These are phyloP conservation scores for Aeoliscus strigatus DNA, from an alignment of 2,797 vertebrate species.

Conservation along the genomic window DNA sequence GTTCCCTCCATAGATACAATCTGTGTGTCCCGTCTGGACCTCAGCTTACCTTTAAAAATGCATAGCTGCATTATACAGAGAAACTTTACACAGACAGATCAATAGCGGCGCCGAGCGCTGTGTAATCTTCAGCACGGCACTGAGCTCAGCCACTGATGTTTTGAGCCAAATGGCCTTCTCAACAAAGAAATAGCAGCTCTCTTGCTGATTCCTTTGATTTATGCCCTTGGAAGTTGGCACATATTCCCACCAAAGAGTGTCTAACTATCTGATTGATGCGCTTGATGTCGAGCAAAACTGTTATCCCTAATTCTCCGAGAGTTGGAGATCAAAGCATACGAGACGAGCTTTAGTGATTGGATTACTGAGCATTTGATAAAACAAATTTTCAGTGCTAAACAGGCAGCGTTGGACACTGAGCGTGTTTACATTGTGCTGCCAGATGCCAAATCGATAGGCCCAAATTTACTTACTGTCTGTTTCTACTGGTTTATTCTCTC, in stretches of 20 bases:
- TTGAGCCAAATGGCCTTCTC: slow-evolving; percentile 68
- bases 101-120: slow-evolving; percentile 60
- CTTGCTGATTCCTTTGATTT: slow-evolving; percentile 66
- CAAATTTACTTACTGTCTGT: slow-evolving; percentile 16
- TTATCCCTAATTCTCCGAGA: slow-evolving; percentile 58
- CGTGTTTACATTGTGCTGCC: slow-evolving; percentile 1
- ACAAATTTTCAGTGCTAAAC: slow-evolving; percentile 17
- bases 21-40: slow-evolving; percentile 47
- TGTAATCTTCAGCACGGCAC: slow-evolving; percentile 63
- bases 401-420: slow-evolving; percentile 3
- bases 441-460: slow-evolving; percentile 11
- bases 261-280: slow-evolving; percentile 55
- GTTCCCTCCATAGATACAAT: slow-evolving; percentile 48
- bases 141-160: slow-evolving; percentile 63
- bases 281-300: slow-evolving; percentile 61
- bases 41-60: slow-evolving; percentile 53
- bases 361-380: slow-evolving; percentile 50
- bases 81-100: slow-evolving; percentile 76
- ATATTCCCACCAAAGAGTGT: slow-evolving; percentile 58
- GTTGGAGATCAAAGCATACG: slow-evolving; percentile 49
- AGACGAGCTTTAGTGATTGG: slow-evolving; percentile 37
- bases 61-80: slow-evolving; percentile 55
- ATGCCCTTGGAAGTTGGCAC: slow-evolving; percentile 60
- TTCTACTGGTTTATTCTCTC: slow-evolving; percentile 15
- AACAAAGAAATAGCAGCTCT: slow-evolving; percentile 64